Evolutionary conservation across 2,888 invertebrate species (phyloP), one percentile per base, ranked within the genome.

Genomic region (Hydropsyche betteni): DNA sequence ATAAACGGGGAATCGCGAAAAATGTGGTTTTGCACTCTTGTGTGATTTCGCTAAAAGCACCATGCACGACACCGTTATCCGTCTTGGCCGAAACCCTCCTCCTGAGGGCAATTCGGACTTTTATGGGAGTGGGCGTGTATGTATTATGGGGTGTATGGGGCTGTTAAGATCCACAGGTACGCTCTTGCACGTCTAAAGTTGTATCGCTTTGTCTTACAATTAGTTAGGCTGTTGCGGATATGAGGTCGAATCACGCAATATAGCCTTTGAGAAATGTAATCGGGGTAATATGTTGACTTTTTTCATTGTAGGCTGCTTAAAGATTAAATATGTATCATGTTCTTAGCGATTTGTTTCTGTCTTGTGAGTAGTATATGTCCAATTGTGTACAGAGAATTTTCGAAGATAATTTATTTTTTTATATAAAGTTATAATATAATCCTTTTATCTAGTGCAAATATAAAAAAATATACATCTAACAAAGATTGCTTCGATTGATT

Each of bases 41-140:
- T 74, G 77, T 79, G 79, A 77, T 78, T 78, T 79, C 76, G 74
- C 78, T 78, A 79, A 79, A 78, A 78, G 78, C 78, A 16, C 70
- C 71, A 33, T 51, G 74, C 73, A 71, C 69, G 74, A 55, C 69
- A 71, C 68, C 53, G 55, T 44, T 76, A 77, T 78, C 74, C 58
- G 69, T 78, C 78, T 76, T 75, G 36, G 33, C 61, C 70, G 24
- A 44, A 10, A 44, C 44, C 44, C 53, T 76, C 74, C 70, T 73
- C 70, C 64, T 52, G 55, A 70, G 68, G 69, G 69, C 58, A 51
- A 64, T 64, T 64, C n/a, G 12, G 34, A 64, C 64, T 10, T 44
- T 44, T 44, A 44, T 44, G 44, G 44, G 44, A 10, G 10, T 44
- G 10, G 44, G 44, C 44, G 44, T 44, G 6, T 64, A 61, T 24